A percentile compares a stretch with the other conserved stretches of the same genome.
Conservation (phyloP, 2,888 invertebrate species). For the Eupithecia pulchellata region DNA sequence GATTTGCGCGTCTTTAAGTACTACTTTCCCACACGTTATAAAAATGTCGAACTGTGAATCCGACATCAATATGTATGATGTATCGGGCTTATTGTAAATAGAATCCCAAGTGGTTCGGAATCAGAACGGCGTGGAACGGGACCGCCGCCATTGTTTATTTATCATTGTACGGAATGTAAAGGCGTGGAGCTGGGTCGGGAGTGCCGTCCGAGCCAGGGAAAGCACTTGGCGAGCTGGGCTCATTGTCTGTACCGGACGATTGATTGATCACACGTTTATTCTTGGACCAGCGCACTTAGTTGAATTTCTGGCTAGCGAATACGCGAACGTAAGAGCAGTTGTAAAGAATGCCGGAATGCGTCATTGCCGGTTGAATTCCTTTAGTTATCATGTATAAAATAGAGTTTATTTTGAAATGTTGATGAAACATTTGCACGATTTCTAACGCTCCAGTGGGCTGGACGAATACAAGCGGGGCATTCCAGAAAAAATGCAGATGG, state of each 20-base stretch:
- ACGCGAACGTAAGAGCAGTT: slow-evolving; percentile 32
- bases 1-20: slow-evolving; percentile 18
- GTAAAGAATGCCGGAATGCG: slow-evolving; percentile 22
- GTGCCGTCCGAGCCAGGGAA: slow-evolving; percentile 54
- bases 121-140: slow-evolving; percentile 41
- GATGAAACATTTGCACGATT: slow-evolving; percentile 15
- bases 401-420: slow-evolving; percentile 7
- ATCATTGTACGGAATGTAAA: slow-evolving; percentile 50
- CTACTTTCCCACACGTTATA: slow-evolving; percentile 34
- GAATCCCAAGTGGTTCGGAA: slow-evolving; percentile 41
- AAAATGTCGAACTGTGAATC: slow-evolving; percentile 24
- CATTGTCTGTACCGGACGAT: slow-evolving; percentile 59
- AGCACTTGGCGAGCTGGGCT: slow-evolving; percentile 61
- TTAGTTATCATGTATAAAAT: neutral
- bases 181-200: slow-evolving; percentile 43
- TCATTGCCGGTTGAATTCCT: neutral
- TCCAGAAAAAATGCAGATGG: slow-evolving; percentile 26
- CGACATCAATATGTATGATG: slow-evolving; percentile 30
- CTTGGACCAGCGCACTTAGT: slow-evolving; percentile 51
- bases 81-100: slow-evolving; percentile 34
- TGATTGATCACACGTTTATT: slow-evolving; percentile 69
- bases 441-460: slow-evolving; percentile 26
- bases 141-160: slow-evolving; percentile 44
- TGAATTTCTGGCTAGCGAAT: slow-evolving; percentile 54
- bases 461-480: slow-evolving; percentile 11